Base-by-base conservation (phyloP, 1,140 invertebrate species). In the Penaeus chinensis region DNA sequence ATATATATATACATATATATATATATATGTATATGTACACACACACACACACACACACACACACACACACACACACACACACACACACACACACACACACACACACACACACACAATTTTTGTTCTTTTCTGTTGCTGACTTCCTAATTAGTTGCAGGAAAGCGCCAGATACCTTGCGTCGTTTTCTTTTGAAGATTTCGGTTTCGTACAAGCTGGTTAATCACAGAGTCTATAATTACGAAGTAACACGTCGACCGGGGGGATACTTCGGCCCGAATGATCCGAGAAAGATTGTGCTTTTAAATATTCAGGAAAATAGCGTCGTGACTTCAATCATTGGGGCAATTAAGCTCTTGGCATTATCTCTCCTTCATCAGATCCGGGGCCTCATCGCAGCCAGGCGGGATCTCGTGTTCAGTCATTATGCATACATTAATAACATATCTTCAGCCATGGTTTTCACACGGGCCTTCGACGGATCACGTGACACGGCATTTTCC, bases 251-350 rank as follows among this genome's bases (percentile, higher is more conserved):
- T 77, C 42, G 61, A 66, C 62, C 37, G 37, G 62, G 63, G 80
- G 42, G 63, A 37, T 61, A 24, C 54, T 54, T 54, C 54, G 54
- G 54, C 54, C 16, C 5, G 54, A 54, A 54, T 54, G 54, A 54
- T 54, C 54, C 54, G 16, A 54, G 54, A 54, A 54, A 54, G 54
- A 54, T 86, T 81, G 71, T 71, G 84, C 74, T 22, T 54, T 80
- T 81, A 69, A 81, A 86, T 86, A 86, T 86, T 86, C 84, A 87
- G 71, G 71, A 54, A 82, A 83, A 82, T 61, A 82, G 74, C 80
- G 76, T 87, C 86, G 86, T 87, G 86, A 87, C 80, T 87, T 87
- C 80, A 87, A 66, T 82, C 86, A 87, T 87, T 65, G 47, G 80
- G 65, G 69, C 74, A 83, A 87, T 87, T 87, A 87, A 87, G 78